Evolutionary conservation across 2,888 invertebrate genomes (phyloP).

Genomic region (Helleia helle): DNA sequence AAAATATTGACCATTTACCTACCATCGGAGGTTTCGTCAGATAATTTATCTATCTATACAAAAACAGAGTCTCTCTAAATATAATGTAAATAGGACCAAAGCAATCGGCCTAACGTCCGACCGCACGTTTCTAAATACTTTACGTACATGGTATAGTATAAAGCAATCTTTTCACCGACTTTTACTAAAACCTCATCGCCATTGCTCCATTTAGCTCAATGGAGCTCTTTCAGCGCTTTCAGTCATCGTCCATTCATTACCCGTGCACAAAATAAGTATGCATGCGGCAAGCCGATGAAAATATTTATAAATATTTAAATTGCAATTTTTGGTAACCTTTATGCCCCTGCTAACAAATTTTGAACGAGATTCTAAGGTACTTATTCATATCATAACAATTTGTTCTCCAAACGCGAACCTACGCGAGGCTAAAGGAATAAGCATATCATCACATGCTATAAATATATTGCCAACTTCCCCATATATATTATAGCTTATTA

Average conservation of each 20-base stretch:
- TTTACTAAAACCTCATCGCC: not conserved
- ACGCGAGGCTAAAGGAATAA: no score
- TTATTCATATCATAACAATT: no score
- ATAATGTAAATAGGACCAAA: not conserved
- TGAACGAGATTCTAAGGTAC: no score
- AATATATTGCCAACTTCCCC: no score
- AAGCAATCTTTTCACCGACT: slow-evolving; percentile 4
- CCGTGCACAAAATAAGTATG: slow-evolving; percentile 1
- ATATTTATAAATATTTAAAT: slow-evolving; percentile 4
- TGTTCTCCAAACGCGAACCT: no score
- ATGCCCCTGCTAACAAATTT: not conserved
- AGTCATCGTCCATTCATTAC: slow-evolving; percentile 6
- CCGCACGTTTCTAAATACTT: not conserved
- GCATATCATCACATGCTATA: no score
- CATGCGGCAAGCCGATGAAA: not conserved
- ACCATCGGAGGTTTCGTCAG: no score
- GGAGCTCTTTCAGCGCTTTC: slow-evolving; percentile 5
- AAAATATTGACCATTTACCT: no score
- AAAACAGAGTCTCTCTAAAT: no score
- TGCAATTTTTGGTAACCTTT: slow-evolving; percentile 2
- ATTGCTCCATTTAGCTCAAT: slow-evolving; percentile 9
- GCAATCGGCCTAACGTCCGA: not conserved
- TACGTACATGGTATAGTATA: not conserved
- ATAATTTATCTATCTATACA: no score
- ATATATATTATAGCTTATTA: no score